phyloP scores from a whole-genome alignment of 1,140 invertebrate species.

The Bombus pascuorum region DNA sequence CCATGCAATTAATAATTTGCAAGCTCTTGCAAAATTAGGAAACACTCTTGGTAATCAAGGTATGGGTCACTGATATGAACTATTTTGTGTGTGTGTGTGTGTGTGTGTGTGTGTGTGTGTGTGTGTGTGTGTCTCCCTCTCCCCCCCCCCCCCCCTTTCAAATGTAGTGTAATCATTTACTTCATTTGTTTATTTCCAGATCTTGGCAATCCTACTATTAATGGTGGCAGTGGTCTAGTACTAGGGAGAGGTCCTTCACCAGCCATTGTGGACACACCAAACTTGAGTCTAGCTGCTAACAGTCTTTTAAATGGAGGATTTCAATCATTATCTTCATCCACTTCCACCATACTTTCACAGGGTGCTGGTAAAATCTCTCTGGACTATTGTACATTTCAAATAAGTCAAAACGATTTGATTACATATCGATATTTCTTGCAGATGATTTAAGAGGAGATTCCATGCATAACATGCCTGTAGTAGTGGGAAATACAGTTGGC shows the following conservation, averaged over 20 bases:
- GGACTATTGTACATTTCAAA: constrained; percentile 9
- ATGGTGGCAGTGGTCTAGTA: constrained; percentile 77
- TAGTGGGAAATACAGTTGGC: constrained; percentile 71
- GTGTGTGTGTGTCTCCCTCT: too few species aligned
- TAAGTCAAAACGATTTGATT: too few species aligned
- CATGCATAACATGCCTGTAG: constrained; percentile 78
- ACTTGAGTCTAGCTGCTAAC: constrained; percentile 81
- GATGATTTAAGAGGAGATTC: constrained; percentile 79
- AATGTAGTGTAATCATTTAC: neutral
- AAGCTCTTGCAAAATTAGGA: constrained; percentile 93
- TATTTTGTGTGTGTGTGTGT: neutral
- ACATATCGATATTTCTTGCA: constrained; percentile 39
- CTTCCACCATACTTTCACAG: constrained; percentile 85
- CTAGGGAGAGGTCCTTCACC: constrained; percentile 83
- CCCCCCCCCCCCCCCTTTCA: too few species aligned
- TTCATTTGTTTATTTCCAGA: constrained; percentile 64
- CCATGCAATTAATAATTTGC: constrained; percentile 93
- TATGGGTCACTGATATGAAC: constrained; percentile 72
- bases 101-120: too few species aligned
- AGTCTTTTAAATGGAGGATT: constrained; percentile 83
- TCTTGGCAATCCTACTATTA: constrained; percentile 76
- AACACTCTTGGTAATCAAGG: constrained; percentile 86
- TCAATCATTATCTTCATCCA: constrained; percentile 84
- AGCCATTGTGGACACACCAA: constrained; percentile 80
- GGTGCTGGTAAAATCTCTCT: constrained; percentile 70